Evolutionary conservation across 2,113 vertebrate species (phyloP).

Genomic region (Acanthisitta chloris): DNA sequence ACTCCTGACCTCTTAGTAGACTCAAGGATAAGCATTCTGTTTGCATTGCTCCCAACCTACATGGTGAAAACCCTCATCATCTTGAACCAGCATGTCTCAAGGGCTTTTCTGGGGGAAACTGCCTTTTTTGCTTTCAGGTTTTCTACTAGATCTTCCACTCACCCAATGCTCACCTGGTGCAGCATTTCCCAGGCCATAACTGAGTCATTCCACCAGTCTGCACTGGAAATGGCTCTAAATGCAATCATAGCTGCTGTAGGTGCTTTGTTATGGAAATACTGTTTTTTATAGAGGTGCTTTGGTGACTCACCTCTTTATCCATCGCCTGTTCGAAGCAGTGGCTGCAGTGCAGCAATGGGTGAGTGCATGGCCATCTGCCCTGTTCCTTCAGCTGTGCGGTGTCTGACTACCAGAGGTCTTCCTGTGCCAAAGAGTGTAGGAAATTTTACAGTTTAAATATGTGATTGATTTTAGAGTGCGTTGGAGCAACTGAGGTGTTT

Average conservation of each 20-base stretch:
- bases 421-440: neutral
- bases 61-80: fast-evolving
- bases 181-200: fast-evolving
- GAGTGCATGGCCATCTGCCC: fast-evolving
- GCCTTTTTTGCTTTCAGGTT: neutral
- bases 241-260: neutral
- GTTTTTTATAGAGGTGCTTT: neutral
- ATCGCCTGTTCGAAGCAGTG: neutral
- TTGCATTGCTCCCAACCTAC: neutral
- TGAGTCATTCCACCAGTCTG: neutral
- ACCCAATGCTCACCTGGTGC: fast-evolving
- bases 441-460: neutral
- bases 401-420: neutral
- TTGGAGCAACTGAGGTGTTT: neutral
- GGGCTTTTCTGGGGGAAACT: neutral
- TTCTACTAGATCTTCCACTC: neutral
- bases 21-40: neutral
- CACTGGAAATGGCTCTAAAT: neutral
- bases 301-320: neutral
- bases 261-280: neutral
- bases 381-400: fast-evolving
- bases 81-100: neutral
- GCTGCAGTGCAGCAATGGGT: fast-evolving
- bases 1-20: neutral
- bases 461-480: fast-evolving